Evolutionary conservation across 30 jellyfish, hydroid and myxozoan species (phyloP), one percentile per base, ranked within the genome.

Genomic region (Hydractinia echinata): DNA sequence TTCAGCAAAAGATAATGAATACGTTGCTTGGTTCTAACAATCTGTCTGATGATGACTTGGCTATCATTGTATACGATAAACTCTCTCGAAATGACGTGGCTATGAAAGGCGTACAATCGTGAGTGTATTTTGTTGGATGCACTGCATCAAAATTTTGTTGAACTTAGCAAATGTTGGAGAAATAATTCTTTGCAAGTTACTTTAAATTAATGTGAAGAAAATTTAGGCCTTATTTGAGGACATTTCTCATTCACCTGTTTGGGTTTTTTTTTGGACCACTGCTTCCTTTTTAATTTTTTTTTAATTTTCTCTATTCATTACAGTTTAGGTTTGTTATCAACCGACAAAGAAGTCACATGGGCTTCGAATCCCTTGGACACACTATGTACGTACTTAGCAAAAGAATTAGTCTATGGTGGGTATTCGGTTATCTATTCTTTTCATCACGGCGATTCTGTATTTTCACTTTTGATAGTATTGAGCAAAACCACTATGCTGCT

Each of bases 321-420:
- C 61, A 94, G 99, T 19, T 96, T 94, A 20, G 97, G 97, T 18
- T 85, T 94, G 64, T 89, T 94, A 16, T 83, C 96, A 4, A 89
- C 82, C 73, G 99, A 94, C 39, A 66, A 51, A 9, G 56, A 81
- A 53, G 87, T 94, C 50, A 77, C 53, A 16, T 67, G 87, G 5
- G 72, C 67, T 30, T 83, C 61, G 48, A 84, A 96, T 30, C 99
- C 99, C 39, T 69, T 94, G 64, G 99, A 88, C 49, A 94, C 99
- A 4, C 92, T 94, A n/a, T 89, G 97, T 54, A 68, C 69, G 6
- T 95, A 87, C 64, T 72, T 94, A 18, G 73, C 95, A 10, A 84
- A 77, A 18, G 50, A 52, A 44, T 83, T 94, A 44, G 88, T 84
- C 5, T 94, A 79, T 77, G 89, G 99, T 94, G 83, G 66, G 92